Evolutionary conservation across 2,113 vertebrate species (phyloP).

Genomic region (Calonectris borealis): DNA sequence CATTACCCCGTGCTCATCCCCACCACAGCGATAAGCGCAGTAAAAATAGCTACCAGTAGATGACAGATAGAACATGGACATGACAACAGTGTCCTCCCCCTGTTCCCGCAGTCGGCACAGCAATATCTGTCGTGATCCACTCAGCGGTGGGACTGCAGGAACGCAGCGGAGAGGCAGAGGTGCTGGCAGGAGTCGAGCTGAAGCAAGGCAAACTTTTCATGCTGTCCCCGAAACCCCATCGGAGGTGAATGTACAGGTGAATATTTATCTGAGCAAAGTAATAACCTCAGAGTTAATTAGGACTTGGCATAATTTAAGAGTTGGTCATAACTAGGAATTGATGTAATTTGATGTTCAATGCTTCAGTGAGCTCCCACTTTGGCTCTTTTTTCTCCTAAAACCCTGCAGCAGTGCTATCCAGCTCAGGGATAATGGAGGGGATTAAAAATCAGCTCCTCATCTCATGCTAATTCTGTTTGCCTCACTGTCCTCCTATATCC

Average conservation of each 20-base stretch:
- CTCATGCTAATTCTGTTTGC: neutral
- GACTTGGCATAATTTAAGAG: neutral
- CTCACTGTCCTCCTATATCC: neutral
- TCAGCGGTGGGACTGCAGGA: neutral
- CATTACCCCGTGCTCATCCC: conserved; percentile 4
- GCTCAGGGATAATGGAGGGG: neutral
- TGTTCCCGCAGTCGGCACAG: neutral
- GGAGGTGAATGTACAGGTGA: neutral
- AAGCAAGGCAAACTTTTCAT: neutral
- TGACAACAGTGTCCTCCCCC: conserved; percentile 44
- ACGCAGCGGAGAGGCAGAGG: neutral
- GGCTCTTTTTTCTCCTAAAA: neutral
- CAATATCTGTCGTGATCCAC: neutral
- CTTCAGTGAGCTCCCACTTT: neutral
- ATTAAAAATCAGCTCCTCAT: conserved; percentile 23
- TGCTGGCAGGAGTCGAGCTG: neutral
- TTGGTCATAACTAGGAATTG: neutral
- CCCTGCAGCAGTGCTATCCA: neutral
- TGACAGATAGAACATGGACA: conserved; percentile 63
- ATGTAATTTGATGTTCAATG: neutral
- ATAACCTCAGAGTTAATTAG: neutral
- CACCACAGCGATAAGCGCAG: conserved; percentile 22
- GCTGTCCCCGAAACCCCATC: neutral
- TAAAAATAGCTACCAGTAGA: conserved; percentile 62
- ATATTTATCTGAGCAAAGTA: neutral